Conservation (phyloP, 2,888 invertebrate genomes). For the Apamea sordens region DNA sequence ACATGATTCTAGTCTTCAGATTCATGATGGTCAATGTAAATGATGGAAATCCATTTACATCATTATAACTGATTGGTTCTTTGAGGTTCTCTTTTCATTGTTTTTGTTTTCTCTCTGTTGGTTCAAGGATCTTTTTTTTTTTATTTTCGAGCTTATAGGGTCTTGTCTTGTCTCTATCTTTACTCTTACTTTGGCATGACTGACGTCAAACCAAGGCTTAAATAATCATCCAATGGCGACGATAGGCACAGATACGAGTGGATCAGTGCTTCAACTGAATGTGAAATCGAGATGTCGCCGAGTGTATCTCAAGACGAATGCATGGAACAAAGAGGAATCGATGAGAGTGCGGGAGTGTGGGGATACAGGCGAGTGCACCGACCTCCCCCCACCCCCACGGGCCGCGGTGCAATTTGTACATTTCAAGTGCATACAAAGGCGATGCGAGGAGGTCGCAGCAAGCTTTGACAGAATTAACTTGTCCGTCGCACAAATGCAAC, state of each 20-base stretch:
- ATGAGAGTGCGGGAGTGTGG: conserved; percentile 84
- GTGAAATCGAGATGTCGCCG: conserved; percentile 86
- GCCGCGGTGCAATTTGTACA: conserved; percentile 90
- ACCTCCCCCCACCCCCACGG: conserved; percentile 83
- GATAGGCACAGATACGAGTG: conserved; percentile 66
- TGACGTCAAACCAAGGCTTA: background rate
- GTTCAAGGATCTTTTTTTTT: background rate
- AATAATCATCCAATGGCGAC: conserved; percentile 3
- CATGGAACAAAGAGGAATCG: conserved; percentile 89
- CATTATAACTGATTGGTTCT: background rate
- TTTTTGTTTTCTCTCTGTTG: background rate
- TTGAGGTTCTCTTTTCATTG: background rate
- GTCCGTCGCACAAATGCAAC: conserved; percentile 85
- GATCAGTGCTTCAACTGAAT: conserved; percentile 79
- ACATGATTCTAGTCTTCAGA: background rate
- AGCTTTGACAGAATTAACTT: conserved; percentile 90
- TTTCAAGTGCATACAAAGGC: conserved; percentile 90
- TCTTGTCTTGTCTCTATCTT: background rate
- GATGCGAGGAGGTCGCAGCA: conserved; percentile 87
- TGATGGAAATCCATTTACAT: background rate
- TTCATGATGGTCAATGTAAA: background rate
- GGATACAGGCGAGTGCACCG: conserved; percentile 85
- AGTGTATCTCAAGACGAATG: conserved; percentile 89
- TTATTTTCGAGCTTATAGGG: background rate
- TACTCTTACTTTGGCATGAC: background rate